These are phyloP conservation scores for Pimpla rufipes DNA, from an alignment of 2,888 invertebrate genomes.

Conservation along the genomic window DNA sequence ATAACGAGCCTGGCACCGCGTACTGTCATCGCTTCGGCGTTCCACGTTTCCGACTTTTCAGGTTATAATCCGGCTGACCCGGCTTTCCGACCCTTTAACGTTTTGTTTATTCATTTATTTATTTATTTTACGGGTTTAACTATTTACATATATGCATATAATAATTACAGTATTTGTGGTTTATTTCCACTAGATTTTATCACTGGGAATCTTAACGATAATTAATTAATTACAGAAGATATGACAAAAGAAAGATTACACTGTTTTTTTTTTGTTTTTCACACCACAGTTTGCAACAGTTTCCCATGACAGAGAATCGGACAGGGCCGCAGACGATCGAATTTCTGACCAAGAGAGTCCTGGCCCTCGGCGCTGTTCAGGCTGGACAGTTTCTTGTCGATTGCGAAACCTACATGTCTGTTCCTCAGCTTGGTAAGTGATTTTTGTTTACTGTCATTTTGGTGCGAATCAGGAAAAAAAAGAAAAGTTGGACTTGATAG, in stretches of 20 bases:
- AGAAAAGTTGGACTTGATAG: too few species aligned
- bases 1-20: constrained; percentile 18
- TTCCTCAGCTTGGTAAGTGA: constrained; percentile 89
- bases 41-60: constrained; percentile 50
- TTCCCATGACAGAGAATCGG: constrained; percentile 94
- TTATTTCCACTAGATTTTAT: too few species aligned
- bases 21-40: constrained; percentile 53
- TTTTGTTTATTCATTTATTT: too few species aligned
- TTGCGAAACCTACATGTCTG: constrained; percentile 96
- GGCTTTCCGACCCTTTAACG: constrained; percentile 15
- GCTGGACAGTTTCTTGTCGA: constrained; percentile 97
- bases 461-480: too few species aligned
- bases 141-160: too few species aligned
- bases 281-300: constrained; percentile 90
- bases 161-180: too few species aligned
- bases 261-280: constrained; percentile 14
- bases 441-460: not conserved
- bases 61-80: constrained; percentile 41
- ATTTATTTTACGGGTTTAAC: too few species aligned
- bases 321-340: constrained; percentile 97
- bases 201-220: too few species aligned
- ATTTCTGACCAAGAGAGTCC: constrained; percentile 93
- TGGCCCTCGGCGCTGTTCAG: constrained; percentile 94
- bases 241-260: too few species aligned
- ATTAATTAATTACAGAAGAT: too few species aligned